Base-by-base conservation (phyloP, 2,113 vertebrate genomes). In the Silurus meridionalis region DNA sequence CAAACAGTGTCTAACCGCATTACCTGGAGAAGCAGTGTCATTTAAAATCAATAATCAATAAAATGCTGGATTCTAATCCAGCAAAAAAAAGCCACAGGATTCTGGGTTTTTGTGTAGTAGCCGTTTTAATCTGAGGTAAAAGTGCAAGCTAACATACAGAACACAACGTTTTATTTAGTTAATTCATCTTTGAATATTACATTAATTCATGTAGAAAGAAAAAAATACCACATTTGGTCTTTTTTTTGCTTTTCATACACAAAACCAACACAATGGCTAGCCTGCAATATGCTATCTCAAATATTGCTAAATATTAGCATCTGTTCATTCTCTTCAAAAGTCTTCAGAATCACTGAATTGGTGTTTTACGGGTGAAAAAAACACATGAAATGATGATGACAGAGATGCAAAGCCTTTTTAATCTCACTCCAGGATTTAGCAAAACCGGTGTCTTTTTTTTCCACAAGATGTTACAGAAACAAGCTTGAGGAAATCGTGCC, bases 401-500 rank as follows among this genome's bases (percentile, higher is more conserved):
- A 84, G 57, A 52, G 0, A 53, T 63, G 58, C 15, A 15, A 21
- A 77, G 63, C 46, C 71, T 75, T 50, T 55, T 28, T 2, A 46
- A 15, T 21, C 52, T 13, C 52, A 61, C 23, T 9, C n/a, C 48
- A 11, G 37, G 8, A 50, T 61, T 19, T 11, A 72, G 17, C 28
- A 48, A 21, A 57, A 28, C 25, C 25, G 48, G 53, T 48, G 19
- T 72, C 37, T 72, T 83, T 60, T 60, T 60, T 37, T 37, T 37
- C 37, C 37, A 69, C 21, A 23, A 48, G 55, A 83, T 60, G 28
- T 72, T 74, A 58, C 72, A 46, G 21, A 74, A 72, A 84, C 67
- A 60, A 74, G 23, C 25, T 83, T 37, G 48, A 63, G 14, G 21
- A 75, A 53, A 28, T 46, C 2, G 23, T 78, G 58, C 64, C 50